Conservation (phyloP, 2,888 invertebrate species). For the Microchrysa polita region DNA sequence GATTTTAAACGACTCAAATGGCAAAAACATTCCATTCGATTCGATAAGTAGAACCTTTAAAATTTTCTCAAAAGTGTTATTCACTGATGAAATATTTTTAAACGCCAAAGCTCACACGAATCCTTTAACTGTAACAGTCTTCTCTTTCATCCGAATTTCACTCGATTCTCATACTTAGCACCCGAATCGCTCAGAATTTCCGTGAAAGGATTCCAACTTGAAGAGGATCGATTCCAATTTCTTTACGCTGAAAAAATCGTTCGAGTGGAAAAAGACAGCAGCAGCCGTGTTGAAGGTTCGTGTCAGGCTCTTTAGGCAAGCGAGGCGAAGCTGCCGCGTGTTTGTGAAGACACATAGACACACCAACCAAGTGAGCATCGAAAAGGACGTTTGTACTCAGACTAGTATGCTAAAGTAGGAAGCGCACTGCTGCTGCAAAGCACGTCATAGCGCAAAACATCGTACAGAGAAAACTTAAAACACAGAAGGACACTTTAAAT, state of each 20-base stretch:
- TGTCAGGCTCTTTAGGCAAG: neutral
- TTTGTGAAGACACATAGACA: no score
- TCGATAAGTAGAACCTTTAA: conserved; percentile 35
- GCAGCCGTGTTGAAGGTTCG: conserved; percentile 13
- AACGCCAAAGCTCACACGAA: conserved; percentile 28
- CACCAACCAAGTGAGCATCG: no score
- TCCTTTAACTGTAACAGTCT: neutral
- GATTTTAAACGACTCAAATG: conserved; percentile 28
- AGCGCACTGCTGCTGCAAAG: no score
- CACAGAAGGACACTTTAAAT: conserved; percentile 30
- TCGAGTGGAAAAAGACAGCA: conserved; percentile 43
- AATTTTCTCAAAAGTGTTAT: conserved; percentile 14
- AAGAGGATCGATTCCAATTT: conserved; percentile 35
- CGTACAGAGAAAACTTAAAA: conserved; percentile 11
- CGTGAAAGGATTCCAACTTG: neutral
- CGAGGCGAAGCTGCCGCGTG: neutral
- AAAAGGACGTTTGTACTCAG: no score
- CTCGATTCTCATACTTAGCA: no score
- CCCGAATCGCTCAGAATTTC: no score
- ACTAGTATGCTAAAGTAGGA: no score
- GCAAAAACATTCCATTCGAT: neutral
- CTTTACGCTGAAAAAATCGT: conserved; percentile 17
- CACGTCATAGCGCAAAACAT: neutral
- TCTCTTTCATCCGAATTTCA: no score
- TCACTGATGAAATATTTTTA: conserved; percentile 23